Base-by-base conservation (phyloP, 1,140 invertebrate species). In the Camponotus floridanus region DNA sequence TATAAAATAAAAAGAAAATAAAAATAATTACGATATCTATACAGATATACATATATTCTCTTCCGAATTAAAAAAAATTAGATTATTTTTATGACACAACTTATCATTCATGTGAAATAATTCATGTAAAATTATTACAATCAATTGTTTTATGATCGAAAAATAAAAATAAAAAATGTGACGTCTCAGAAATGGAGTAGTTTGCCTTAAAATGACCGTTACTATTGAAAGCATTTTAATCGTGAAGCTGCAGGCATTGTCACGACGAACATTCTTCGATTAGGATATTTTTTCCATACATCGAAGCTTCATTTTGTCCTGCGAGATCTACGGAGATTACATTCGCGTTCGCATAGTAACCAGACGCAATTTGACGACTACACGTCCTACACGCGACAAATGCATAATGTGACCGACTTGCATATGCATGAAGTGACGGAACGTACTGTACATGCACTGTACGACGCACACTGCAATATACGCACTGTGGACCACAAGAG, bases 341-440 rank as follows among this genome's bases (percentile, higher is more conserved):
- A 45, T 71, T 59, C 55, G 51, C 36, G 55, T 36, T 42, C 45
- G 45, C 62, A 68, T 68, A 5, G 62, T 65, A 80, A 70, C 64
- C 42, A 61, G 87, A 76, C 57, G 65, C 86, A 85, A 79, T 74
- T 86, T 89, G 84, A 78, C 67, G 57, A 55, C 45, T 73, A n/a
- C 48, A 51, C 42, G 51, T 65, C 39, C 73, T 86, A 90, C 86
- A 90, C 86, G 87, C 88, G 81, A 90, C 91, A 90, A 87, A 89
- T 90, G 88, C 87, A 88, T 87, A 85, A 90, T 87, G 87, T 70
- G 87, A 84, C 81, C 61, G 59, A 80, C 71, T 55, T 83, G 64
- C 62, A 80, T 87, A 85, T 89, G 88, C 57, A 85, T 88, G 67
- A 48, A 83, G 79, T 73, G 55, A 61, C 79, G 88, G 45, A 45